Evolutionary conservation across 2,888 invertebrate genomes (phyloP), one percentile per base, ranked within the genome.

Genomic region (Eurytoma adleriae): DNA sequence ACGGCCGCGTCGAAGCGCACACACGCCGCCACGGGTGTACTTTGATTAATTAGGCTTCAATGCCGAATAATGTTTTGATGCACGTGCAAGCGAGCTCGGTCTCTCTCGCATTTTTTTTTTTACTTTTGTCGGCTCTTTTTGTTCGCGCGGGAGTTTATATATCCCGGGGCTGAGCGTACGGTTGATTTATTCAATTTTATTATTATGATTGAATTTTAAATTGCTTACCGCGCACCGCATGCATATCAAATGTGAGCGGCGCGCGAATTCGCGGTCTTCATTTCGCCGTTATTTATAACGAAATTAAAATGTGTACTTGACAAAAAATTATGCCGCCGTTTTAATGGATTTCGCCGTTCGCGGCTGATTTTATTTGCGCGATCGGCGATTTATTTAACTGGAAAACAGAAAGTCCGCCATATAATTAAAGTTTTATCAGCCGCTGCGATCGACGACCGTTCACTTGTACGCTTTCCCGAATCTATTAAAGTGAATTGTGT

Each of bases 201-300:
- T 73, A 77, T 80, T 77, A 61, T 66, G 77, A 80, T 80, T 77
- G 80, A 80, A 80, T 80, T 80, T 80, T 72, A 80, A 80, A 77
- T 80, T 73, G 77, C 68, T 79, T 68, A 64, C 20, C 77, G 61
- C 66, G 71, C 69, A 30, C 68, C 30, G 30, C 62, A 20, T 62
- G 73, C 72, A 72, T 80, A 77, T 80, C 73, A 52, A 80, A 69
- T 78, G 72, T 73, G 68, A 74, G 18, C 50, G 50, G 62, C 7
- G 30, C 18, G n/a, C 40, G 30, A 40, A n/a, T 14, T 18, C 57
- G 12, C 64, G 40, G n/a, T 66, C 69, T 27, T 64, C 52, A 50
- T 57, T 54, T 24, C 52, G 24, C 30, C 67, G 61, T 80, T 80
- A 75, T 80, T 80, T 80, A 80, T 80, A 71, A 76, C 61, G 75